Base-by-base conservation (phyloP, 2,113 vertebrate species). In the Perccottus glenii region DNA sequence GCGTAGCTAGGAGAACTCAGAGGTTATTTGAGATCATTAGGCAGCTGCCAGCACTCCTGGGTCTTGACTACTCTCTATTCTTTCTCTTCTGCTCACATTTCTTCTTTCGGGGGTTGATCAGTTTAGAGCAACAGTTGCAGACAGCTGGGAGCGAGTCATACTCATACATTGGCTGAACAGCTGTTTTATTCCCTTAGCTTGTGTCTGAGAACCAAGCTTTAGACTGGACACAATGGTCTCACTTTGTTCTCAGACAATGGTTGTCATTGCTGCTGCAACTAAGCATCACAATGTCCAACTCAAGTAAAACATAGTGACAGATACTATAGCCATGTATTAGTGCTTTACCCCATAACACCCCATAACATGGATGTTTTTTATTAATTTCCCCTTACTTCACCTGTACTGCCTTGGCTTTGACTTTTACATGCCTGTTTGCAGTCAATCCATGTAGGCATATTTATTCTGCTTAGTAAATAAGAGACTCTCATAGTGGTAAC, bases 11-110 rank as follows among this genome's bases (percentile, higher is more conserved):
- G 87, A 85, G 84, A 88, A 71, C 78, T 70, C 80, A 57, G 81
- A 80, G 85, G 89, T 90, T 90, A 88, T 90, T 86, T 90, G 88
- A 90, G 89, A 88, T 89, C 84, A 89, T 87, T 86, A 83, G 77
- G 77, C 87, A 87, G 85, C 89, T 90, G 80, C 83, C 81, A 72
- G 73, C 66, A 76, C 82, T 81, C 73, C 66, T 78, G 81, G 63
- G 70, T 76, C 69, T 69, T 46, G 60, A 64, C 40, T 61, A 68
- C 65, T 65, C 66, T 78, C 49, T 46, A 38, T 57, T 65, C 52
- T 50, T 49, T 46, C 44, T 55, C 33, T 40, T 14, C 44, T 64
- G 15, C 33, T n/a, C 53, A 46, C 40, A 16, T 3, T 36, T 58
- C 63, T 11, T 55, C 51, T 74, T 59, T 68, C 73, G 38, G 57